These are phyloP conservation scores for Bombus superbus DNA, from an alignment of 1,140 invertebrate genomes.

Conservation along the genomic window DNA sequence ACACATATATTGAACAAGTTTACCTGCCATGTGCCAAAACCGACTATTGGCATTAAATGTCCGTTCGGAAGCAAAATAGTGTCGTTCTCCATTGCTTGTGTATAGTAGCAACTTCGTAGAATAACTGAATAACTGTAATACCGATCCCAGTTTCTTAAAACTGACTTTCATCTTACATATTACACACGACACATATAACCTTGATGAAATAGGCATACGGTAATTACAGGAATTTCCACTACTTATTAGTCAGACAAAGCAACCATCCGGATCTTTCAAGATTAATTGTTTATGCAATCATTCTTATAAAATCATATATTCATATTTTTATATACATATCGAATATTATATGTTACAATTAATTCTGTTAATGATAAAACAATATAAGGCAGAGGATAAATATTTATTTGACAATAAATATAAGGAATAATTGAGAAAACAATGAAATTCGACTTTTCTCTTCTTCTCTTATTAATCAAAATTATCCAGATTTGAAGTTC, in stretches of 20 bases:
- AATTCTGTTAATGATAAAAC: neutral
- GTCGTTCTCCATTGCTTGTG: slow-evolving; percentile 1
- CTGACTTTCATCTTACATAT: neutral
- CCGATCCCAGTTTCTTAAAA: too few species aligned
- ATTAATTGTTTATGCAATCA: neutral
- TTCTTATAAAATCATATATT: fast-evolving
- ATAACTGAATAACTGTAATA: neutral
- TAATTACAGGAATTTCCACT: too few species aligned
- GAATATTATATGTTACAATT: neutral
- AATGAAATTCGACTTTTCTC: neutral
- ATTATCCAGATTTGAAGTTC: neutral
- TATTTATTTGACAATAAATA: neutral
- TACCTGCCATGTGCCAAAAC: slow-evolving; percentile 88
- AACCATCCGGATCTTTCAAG: neutral
- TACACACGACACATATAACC: too few species aligned
- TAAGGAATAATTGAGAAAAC: neutral
- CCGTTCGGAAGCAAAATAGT: slow-evolving; percentile 70
- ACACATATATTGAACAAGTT: slow-evolving; percentile 49
- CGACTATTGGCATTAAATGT: slow-evolving; percentile 84
- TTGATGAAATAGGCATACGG: fast-evolving
- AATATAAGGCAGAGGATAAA: neutral
- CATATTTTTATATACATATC: neutral
- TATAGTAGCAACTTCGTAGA: neutral
- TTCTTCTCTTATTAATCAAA: neutral
- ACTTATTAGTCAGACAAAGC: neutral